Base-by-base conservation (phyloP, 1,140 invertebrate species). In the Drosophila tsacasi region DNA sequence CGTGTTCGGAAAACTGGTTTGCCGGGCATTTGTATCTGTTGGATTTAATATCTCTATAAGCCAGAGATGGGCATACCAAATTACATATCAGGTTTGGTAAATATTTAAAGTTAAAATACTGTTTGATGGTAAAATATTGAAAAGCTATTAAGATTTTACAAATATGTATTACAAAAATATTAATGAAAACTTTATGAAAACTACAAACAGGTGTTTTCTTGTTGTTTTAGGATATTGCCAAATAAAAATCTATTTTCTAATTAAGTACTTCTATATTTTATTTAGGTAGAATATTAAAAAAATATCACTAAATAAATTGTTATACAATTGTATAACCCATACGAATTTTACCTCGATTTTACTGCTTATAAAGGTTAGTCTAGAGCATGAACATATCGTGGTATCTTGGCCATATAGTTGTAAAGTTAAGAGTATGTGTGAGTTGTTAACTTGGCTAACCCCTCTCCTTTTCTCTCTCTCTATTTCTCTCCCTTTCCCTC, bases 1-100 rank as follows among this genome's bases (percentile, higher is more conserved):
- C 76, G 80, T 86, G 76, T 87, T 86, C 67, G 75, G 76, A 75
- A 89, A 86, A 86, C 83, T 80, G 72, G 83, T 86, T 86, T 89
- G 47, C 64, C 81, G 71, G 76, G 79, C 83, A 83, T 65, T 63
- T 76, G 67, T 77, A 50, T 81, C 72, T 77, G 63, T 60, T 68
- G 55, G 50, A 30, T 69, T 58, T 79, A 44, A 55, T 49, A 71
- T 78, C 63, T 69, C 64, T 69, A 69, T 69, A 69, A 77, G 63
- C 74, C 65, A 55, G 49, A 49, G 42, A 62, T 61, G 75, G 74
- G 64, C 64, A 68, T 77, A 77, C 37, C 47, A 59, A 58, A 76
- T 58, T 66, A 44, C 54, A 50, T 21, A 76, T 59, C 44, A 65
- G 37, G 37, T 66, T 66, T 76, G 60, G 69, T 23, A 39, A 40